Evolutionary conservation across 1,140 invertebrate species (phyloP).

Genomic region (Drosophila auraria): DNA sequence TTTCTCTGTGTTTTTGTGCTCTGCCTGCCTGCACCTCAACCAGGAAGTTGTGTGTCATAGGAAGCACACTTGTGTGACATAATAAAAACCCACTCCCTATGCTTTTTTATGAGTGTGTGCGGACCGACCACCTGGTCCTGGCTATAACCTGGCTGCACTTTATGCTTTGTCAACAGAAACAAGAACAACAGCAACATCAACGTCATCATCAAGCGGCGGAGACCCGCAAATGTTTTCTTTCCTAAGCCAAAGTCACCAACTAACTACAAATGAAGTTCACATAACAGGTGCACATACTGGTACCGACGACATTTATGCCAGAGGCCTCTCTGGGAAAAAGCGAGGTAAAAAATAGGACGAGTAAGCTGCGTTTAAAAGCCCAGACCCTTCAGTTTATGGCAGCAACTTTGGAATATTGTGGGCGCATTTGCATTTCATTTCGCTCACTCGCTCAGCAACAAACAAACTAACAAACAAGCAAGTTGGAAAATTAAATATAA

Average conservation of each 20-base stretch:
- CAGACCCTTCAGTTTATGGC: slow-evolving; percentile 15
- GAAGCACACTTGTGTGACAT: slow-evolving; percentile 82
- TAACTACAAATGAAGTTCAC: slow-evolving; percentile 43
- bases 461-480: slow-evolving; percentile 16
- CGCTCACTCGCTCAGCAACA: slow-evolving; percentile 2
- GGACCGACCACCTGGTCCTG: slow-evolving; percentile 25
- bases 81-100: slow-evolving; percentile 69
- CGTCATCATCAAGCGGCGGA: slow-evolving; percentile 42
- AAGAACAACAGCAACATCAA: slow-evolving; percentile 41
- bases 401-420: slow-evolving; percentile 8
- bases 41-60: slow-evolving; percentile 78
- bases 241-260: slow-evolving; percentile 49
- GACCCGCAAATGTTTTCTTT: slow-evolving; percentile 72
- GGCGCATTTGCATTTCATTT: slow-evolving; percentile 46
- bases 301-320: not conserved
- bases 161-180: slow-evolving; percentile 67
- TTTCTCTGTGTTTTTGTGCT: slow-evolving; percentile 33
- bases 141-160: slow-evolving; percentile 61
- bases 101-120: slow-evolving; percentile 41
- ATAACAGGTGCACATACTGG: slow-evolving; percentile 21
- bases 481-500: slow-evolving; percentile 14
- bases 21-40: slow-evolving; percentile 43
- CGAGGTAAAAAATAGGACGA: slow-evolving; percentile 1
- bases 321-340: slow-evolving; percentile 12
- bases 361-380: slow-evolving; percentile 62